Base-by-base conservation (phyloP, 1,140 invertebrate genomes). In the Zaprionus davidi region DNA sequence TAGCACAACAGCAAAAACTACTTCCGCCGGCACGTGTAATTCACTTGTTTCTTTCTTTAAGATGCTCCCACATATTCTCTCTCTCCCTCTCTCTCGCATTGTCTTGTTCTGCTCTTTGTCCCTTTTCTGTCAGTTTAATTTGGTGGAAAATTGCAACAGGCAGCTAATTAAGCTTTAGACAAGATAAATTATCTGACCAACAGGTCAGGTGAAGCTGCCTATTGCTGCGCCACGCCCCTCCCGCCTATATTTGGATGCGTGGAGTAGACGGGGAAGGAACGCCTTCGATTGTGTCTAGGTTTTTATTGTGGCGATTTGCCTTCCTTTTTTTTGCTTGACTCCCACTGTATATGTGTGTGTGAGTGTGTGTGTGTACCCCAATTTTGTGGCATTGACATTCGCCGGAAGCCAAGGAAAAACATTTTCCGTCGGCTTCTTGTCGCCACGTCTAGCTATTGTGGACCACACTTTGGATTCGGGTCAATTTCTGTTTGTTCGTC, bases 301-400 rank as follows among this genome's bases (percentile, higher is more conserved):
- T 34, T 55, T 36, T 81, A 69, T 81, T 81, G 73, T 81, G 70
- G 71, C 81, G 66, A 59, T 46, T 66, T 73, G 59, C 63, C 58
- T 69, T 67, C 31, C 31, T 74, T 57, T 71, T 17, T 71, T 68
- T 31, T 55, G 17, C 28, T 26, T 17, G 41, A 24, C 36, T 41
- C 22, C 26, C 24, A 49, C 57, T 31, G 34, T 20, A 15, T 55
- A 28, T 46, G 36, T 55, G 55, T 46, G 51, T 77, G 51, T 71
- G 74, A 64, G 62, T 71, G 63, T 36, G 31, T 65, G 55, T 71
- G 57, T 62, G 67, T 83, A 74, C 34, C 80, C 75, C 81, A 88
- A 86, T 84, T 90, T 79, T 84, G 81, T 88, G 85, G 84, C 84
- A 81, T 90, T 87, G 85, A 88, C 84, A 90, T 79, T 88, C 66